phyloP scores from a whole-genome alignment of 2,888 invertebrate species.

The Polia nebulosa region DNA sequence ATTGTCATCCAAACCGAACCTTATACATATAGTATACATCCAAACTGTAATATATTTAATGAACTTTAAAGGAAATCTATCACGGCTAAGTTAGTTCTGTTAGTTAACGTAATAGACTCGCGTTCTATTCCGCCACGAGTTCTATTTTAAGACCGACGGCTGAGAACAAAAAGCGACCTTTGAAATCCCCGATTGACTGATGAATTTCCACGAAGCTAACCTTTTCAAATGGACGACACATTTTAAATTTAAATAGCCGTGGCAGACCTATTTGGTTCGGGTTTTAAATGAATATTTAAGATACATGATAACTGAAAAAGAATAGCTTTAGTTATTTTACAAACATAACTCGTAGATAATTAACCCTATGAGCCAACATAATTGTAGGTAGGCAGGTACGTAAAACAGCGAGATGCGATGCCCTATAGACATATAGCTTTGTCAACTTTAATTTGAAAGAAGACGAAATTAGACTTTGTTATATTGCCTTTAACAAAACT shows the following conservation, averaged over 20 bases:
- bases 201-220: not conserved
- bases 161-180: not conserved
- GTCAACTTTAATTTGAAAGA: not conserved
- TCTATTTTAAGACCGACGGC: not conserved
- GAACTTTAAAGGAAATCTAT: too few relatives aligned
- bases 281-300: not conserved
- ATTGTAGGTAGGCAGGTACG: not conserved
- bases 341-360: too few relatives aligned
- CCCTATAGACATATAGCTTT: not conserved
- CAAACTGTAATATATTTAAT: too few relatives aligned
- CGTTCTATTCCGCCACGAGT: not conserved
- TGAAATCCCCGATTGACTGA: not conserved
- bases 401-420: not conserved
- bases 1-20: too few relatives aligned
- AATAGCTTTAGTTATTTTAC: too few relatives aligned
- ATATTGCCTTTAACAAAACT: not conserved
- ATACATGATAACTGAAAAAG: not conserved
- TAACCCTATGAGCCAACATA: not conserved
- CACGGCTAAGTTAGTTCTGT: too few relatives aligned
- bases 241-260: not conserved
- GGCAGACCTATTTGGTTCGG: not conserved
- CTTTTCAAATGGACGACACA: not conserved
- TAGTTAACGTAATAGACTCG: too few relatives aligned
- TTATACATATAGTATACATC: too few relatives aligned
- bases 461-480: not conserved